These are phyloP conservation scores for Rhynchopsitta pachyrhyncha DNA, from an alignment of 2,113 vertebrate genomes.

Conservation along the genomic window DNA sequence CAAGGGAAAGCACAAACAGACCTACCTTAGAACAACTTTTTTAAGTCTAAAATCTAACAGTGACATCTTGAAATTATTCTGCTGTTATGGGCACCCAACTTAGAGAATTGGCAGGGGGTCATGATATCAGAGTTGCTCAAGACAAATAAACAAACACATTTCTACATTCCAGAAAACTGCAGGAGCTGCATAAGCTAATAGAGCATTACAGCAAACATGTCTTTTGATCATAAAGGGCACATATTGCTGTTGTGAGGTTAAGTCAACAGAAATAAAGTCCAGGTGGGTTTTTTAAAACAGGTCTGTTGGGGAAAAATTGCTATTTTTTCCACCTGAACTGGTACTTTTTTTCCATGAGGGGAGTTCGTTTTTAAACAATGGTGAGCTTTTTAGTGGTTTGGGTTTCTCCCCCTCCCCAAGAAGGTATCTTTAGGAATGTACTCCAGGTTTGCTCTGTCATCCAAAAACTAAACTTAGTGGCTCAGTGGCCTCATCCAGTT, in stretches of 20 bases:
- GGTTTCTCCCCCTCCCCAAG: rapidly evolving
- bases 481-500: neutral
- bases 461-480: neutral
- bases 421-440: neutral
- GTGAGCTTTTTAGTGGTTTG: neutral
- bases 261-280: neutral
- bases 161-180: neutral
- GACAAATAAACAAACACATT: neutral
- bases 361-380: neutral
- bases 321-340: neutral
- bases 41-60: neutral
- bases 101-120: neutral
- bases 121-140: neutral
- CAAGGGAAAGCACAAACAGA: neutral
- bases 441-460: neutral
- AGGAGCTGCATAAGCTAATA: neutral
- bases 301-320: neutral
- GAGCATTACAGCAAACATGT: neutral
- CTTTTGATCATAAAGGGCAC: neutral
- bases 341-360: neutral
- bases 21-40: neutral
- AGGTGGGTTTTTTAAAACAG: neutral
- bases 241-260: neutral
- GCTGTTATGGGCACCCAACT: neutral
- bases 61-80: neutral